A percentile compares a stretch with the other conserved stretches of the same genome.
phyloP scores from a whole-genome alignment of 2,797 vertebrate species.

The Rhinella marina region DNA sequence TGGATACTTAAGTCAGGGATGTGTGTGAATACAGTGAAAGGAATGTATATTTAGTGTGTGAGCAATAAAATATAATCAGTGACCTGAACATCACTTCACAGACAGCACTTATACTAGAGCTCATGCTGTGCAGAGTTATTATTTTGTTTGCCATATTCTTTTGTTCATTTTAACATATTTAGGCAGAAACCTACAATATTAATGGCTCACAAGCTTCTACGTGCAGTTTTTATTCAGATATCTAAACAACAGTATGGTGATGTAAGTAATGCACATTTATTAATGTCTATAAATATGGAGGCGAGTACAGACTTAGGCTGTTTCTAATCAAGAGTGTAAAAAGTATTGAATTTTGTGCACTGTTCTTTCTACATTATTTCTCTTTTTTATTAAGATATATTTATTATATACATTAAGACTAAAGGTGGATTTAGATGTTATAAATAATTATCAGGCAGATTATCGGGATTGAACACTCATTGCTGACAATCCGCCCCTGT shows the following conservation, averaged over 20 bases:
- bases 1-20: constrained; percentile 2
- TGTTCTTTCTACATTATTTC: too few relatives aligned
- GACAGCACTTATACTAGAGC: neutral
- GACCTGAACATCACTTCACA: neutral
- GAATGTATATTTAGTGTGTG: neutral
- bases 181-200: neutral
- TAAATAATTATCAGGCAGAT: too few relatives aligned
- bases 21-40: neutral
- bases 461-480: too few relatives aligned
- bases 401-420: too few relatives aligned
- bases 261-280: neutral
- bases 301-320: neutral
- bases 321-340: neutral
- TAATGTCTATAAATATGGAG: neutral
- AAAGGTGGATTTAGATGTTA: too few relatives aligned
- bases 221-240: neutral
- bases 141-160: neutral
- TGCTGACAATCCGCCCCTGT: too few relatives aligned
- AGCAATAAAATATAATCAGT: neutral
- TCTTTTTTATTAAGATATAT: too few relatives aligned
- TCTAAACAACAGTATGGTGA: neutral
- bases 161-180: neutral
- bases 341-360: neutral
- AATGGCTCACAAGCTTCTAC: neutral
- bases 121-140: neutral